phyloP scores from a whole-genome alignment of 2,888 invertebrate genomes.

The Coecobrya sp. region DNA sequence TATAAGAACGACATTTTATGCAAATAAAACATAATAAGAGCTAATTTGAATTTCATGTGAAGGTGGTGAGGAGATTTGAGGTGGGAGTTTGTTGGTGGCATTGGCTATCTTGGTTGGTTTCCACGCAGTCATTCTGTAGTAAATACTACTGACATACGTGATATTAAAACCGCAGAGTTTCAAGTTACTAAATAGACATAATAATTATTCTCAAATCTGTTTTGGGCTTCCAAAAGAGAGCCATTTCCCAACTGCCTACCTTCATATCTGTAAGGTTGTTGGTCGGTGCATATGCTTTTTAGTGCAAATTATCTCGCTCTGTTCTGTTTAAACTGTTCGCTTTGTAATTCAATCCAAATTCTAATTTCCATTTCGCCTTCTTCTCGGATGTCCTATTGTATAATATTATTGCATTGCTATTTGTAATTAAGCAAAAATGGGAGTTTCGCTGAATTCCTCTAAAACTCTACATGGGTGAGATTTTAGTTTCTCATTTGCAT shows the following conservation, averaged over 20 bases:
- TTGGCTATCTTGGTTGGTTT: too few species aligned
- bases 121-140: neutral
- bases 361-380: neutral
- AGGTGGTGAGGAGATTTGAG: too few species aligned
- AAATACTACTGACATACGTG: too few species aligned
- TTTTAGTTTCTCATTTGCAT: conserved; percentile 28
- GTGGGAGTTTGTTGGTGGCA: too few species aligned
- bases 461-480: neutral
- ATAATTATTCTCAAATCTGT: too few species aligned
- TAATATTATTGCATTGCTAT: neutral
- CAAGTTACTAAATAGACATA: too few species aligned
- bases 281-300: too few species aligned
- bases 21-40: too few species aligned
- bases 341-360: neutral
- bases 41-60: too few species aligned
- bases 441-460: conserved; percentile 12
- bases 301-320: neutral
- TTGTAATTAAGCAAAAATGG: conserved; percentile 23
- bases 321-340: neutral
- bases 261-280: neutral
- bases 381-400: neutral
- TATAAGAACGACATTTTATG: too few species aligned
- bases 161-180: too few species aligned
- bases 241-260: neutral
- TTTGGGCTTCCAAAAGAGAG: neutral